Evolutionary conservation across 2,797 vertebrate species (phyloP).

Genomic region (Crax fasciolata): DNA sequence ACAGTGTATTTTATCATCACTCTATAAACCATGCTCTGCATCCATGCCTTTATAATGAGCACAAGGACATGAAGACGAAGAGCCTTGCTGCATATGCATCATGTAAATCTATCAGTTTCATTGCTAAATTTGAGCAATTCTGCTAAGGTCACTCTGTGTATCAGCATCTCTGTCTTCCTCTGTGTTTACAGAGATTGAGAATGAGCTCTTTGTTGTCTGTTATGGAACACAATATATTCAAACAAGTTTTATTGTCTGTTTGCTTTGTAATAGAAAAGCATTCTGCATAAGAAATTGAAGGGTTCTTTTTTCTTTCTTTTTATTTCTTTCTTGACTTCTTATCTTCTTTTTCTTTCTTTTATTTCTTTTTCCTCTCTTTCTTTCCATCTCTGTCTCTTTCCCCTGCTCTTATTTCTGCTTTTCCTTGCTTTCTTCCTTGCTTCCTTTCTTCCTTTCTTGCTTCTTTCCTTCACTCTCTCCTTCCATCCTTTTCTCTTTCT

Average conservation of each 20-base stretch:
- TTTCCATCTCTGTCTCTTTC: background rate
- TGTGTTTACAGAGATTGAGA: constrained; percentile 41
- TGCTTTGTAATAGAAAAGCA: background rate
- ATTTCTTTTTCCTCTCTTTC: no score
- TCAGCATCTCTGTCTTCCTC: background rate
- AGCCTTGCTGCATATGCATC: constrained; percentile 69
- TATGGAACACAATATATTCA: background rate
- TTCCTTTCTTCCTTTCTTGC: no score
- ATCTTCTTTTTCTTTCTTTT: rapidly evolving
- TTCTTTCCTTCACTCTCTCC: no score
- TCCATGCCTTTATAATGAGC: constrained; percentile 79
- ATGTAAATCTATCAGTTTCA: constrained; percentile 78
- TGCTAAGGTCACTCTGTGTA: constrained; percentile 52
- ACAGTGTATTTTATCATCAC: constrained; percentile 77
- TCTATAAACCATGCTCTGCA: constrained; percentile 71
- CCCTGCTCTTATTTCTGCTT: background rate
- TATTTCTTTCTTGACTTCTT: background rate
- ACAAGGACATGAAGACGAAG: constrained; percentile 71
- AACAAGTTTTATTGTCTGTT: constrained; percentile 10
- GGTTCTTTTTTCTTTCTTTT: background rate
- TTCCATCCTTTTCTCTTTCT: background rate
- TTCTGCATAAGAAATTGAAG: background rate
- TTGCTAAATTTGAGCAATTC: constrained; percentile 73
- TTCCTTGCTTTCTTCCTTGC: background rate
- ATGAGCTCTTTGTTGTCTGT: constrained; percentile 32